Evolutionary conservation across 2,113 vertebrate genomes (phyloP), one percentile per base, ranked within the genome.

Genomic region (Brevimyrus niger): DNA sequence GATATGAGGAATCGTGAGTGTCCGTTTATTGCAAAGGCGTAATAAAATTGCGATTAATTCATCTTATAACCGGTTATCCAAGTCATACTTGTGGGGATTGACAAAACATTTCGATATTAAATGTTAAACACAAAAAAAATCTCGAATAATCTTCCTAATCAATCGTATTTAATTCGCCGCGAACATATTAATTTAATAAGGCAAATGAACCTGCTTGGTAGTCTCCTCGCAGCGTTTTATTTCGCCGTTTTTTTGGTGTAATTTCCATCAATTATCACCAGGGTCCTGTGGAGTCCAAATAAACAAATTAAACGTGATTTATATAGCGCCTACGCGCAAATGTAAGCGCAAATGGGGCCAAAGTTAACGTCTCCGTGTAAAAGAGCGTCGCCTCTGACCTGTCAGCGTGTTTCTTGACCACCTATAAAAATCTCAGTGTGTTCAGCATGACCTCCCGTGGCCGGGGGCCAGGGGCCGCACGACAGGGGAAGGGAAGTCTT

Each of bases 401-500:
- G 96, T 95, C 91, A 89, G 94, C 94, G 90, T 95, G 93, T 94
- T 93, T 84, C 88, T 93, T 96, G 94, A 94, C 93, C 93, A 92
- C 93, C 95, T 92, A 94, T 94, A 94, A 96, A 95, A 93, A 91
- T 91, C 92, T 93, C 94, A 84, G 89, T 94, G 93, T 93, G 95
- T 93, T 90, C 84, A 91, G 91, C 94, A 91, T 91, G 93, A 95
- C 92, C 93, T 92, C 90, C 83, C 42, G 23, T 94, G 95, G 95
- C 95, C 94, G 91, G 2, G 13, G 93, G 95, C 95, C 93, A 95
- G 93, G 94, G 94, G 92, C 93, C 4, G 93, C 96, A 15, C 94
- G 93, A 94, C 95, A 95, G 96, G 95, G 95, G 93, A 95, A 96
- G 94, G 93, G 95, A 95, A 95, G 94, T 94, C 92, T 92, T 86